A percentile compares a stretch with the other conserved stretches of the same genome.
Evolutionary conservation across 2,797 vertebrate genomes (phyloP).

Genomic region (Prionace glauca): DNA sequence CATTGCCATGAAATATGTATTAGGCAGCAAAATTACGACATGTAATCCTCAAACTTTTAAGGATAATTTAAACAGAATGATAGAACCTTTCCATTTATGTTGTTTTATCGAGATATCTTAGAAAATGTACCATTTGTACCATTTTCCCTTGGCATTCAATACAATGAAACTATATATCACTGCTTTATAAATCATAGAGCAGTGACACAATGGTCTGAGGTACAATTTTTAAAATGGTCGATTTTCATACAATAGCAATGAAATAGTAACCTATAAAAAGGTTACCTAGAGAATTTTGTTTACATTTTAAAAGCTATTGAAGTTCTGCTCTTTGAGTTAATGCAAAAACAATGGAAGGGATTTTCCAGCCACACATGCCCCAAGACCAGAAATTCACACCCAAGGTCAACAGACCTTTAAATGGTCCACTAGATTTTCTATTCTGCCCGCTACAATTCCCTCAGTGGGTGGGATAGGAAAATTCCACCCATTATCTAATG

Average conservation of each 20-base stretch:
- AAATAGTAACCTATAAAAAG: background rate
- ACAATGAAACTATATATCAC: background rate
- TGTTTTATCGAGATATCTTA: background rate
- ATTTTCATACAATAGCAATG: background rate
- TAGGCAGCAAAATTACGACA: background rate
- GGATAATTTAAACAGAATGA: background rate
- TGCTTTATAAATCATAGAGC: background rate
- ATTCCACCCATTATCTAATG: too few species aligned
- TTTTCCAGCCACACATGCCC: too few species aligned
- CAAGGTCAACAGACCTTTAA: too few species aligned
- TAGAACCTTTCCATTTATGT: background rate
- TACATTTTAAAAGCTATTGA: background rate
- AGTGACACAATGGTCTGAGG: background rate
- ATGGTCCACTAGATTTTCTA: too few species aligned
- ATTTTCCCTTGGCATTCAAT: background rate
- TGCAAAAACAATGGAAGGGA: background rate
- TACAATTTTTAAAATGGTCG: background rate
- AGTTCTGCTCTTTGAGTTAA: background rate
- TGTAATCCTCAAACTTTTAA: background rate
- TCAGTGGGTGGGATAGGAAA: too few species aligned
- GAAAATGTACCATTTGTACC: background rate
- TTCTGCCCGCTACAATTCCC: too few species aligned
- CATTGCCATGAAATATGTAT: background rate
- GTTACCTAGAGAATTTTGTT: background rate
- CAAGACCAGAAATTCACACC: too few species aligned